Conservation (phyloP, 2,797 vertebrate genomes). For the Aeoliscus strigatus region DNA sequence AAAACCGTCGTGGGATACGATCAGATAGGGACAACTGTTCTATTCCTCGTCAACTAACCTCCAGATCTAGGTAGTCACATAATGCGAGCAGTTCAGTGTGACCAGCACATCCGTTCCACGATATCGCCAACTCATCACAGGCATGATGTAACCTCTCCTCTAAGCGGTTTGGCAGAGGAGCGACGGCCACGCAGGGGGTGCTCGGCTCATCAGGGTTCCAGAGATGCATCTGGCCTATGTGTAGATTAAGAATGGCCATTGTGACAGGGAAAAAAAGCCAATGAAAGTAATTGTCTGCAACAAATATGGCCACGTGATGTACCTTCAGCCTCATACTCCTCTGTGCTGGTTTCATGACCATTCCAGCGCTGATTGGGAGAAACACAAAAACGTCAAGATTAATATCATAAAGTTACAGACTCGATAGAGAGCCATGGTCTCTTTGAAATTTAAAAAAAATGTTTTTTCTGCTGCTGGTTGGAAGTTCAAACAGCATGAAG, state of each 20-base stretch:
- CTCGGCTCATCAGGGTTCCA: slow-evolving; percentile 94
- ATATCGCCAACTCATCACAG: slow-evolving; percentile 80
- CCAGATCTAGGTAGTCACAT: slow-evolving; percentile 78
- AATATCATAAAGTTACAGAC: too few relatives aligned
- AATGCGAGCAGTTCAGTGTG: slow-evolving; percentile 78
- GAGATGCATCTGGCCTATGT: slow-evolving; percentile 86
- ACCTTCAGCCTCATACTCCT: slow-evolving; percentile 77
- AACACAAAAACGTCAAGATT: neutral
- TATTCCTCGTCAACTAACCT: slow-evolving; percentile 69
- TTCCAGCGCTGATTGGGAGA: slow-evolving; percentile 68
- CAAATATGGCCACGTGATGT: rapidly evolving
- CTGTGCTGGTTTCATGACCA: slow-evolving; percentile 50
- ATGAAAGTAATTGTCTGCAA: neutral
- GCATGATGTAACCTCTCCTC: slow-evolving; percentile 83
- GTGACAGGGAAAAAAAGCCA: neutral
- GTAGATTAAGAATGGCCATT: neutral
- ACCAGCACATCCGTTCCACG: slow-evolving; percentile 78
- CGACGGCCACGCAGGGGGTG: slow-evolving; percentile 64
- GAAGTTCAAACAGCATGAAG: too few relatives aligned
- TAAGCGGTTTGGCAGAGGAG: slow-evolving; percentile 68
- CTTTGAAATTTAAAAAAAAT: too few relatives aligned
- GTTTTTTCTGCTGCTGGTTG: too few relatives aligned
- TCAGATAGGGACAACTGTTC: neutral
- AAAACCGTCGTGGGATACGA: too few relatives aligned
- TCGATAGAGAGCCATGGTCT: too few relatives aligned